Evolutionary conservation across 1,140 invertebrate genomes (phyloP), one percentile per base, ranked within the genome.

Genomic region (Drosophila simulans): DNA sequence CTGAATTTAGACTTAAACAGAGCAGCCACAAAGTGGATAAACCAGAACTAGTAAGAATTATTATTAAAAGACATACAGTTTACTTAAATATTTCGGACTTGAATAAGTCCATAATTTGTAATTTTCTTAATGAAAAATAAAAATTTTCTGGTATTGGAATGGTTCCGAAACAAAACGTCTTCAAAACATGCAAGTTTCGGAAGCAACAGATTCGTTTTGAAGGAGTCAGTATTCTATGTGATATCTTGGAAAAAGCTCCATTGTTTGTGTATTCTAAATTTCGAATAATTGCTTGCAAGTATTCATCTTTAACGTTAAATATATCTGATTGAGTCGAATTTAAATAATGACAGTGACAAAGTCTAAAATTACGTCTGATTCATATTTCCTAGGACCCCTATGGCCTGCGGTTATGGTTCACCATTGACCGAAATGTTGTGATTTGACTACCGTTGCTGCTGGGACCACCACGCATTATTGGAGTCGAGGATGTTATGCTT

Each of bases 21-120:
- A 51, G 5, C 43, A 45, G 17, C 73, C 72, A 76, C 73, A 34
- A 48, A 76, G 73, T 76, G 73, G 73, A 35, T 51, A 12, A 55
- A 39, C 37, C 46, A 3, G 35, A 53, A 52, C 20, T 22, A 64
- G 31, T 51, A 12, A n/a, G 42, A 20, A 43, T 25, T 25, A 59
- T 42, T 7, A 25, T 27, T n/a, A 43, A 34, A 13, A 64, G 45
- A 52, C 59, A 53, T 42, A 52, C 25, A 40, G n/a, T 56, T 34
- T 53, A 53, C 56, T 59, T 17, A 17, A 17, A 45, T 54, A 59
- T 64, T 51, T 48, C 35, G n/a, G 77, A 70, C 51, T 43, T 66
- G 5, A 37, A 27, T 17, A 48, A 57, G 49, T 70, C 66, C 27
- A 43, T 56, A 35, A 69, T 69, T 48, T 64, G 52, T 43, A 8